These are phyloP conservation scores for Orestias chungarensis DNA, from an alignment of 2,797 vertebrate species.

Conservation along the genomic window DNA sequence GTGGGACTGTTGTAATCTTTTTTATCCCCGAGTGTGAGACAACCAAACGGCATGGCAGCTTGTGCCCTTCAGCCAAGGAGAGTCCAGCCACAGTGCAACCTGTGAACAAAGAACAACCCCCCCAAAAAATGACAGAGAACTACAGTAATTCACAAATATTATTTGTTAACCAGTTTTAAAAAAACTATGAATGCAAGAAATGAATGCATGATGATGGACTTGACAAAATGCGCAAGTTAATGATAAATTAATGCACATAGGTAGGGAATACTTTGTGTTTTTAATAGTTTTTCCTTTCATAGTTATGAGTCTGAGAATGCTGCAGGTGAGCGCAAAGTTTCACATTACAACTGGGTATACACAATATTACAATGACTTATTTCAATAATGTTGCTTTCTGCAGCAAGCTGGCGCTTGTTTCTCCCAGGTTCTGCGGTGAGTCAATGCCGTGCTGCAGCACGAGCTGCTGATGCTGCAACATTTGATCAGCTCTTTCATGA, in stretches of 20 bases:
- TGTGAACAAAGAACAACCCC: conserved; percentile 30
- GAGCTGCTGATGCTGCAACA: conserved; percentile 42
- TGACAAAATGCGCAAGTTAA: conserved; percentile 36
- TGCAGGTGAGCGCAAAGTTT: conserved; percentile 20
- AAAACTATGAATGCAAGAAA: conserved; percentile 18
- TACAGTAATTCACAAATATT: background rate
- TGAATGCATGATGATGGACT: conserved; percentile 8
- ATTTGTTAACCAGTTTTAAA: background rate
- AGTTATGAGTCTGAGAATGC: conserved; percentile 19
- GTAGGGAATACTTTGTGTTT: background rate
- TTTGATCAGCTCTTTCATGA: conserved; percentile 40
- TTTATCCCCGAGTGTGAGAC: conserved; percentile 96
- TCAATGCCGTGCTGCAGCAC: conserved; percentile 54
- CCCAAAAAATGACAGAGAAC: conserved; percentile 15
- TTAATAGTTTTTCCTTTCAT: conserved; percentile 6
- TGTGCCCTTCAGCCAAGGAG: conserved; percentile 64
- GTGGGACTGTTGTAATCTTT: conserved; percentile 99
- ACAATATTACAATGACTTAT: conserved; percentile 27
- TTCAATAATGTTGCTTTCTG: conserved; percentile 26
- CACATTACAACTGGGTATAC: conserved; percentile 26
- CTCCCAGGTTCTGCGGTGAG: conserved; percentile 52
- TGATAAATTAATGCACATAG: conserved; percentile 31
- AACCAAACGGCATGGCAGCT: conserved; percentile 98
- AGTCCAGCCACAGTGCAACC: conserved; percentile 58
- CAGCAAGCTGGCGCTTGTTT: conserved; percentile 41